Conservation (phyloP, 1,140 invertebrate species). For the Drosophila rhopaloa region DNA sequence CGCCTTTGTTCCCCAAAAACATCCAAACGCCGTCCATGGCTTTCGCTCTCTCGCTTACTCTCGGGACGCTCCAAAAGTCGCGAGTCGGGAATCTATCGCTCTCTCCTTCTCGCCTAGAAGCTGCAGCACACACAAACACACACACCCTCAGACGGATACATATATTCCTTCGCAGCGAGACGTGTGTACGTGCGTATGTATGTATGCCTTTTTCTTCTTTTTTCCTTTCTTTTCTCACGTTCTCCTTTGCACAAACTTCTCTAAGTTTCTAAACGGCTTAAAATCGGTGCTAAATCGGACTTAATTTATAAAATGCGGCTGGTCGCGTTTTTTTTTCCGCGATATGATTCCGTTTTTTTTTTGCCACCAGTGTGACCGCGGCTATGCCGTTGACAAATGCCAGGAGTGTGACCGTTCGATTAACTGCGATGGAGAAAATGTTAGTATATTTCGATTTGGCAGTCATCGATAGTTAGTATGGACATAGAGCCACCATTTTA, state of each 20-base stretch:
- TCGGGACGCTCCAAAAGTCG: slow-evolving; percentile 10
- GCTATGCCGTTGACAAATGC: background rate
- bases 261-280: background rate
- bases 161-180: slow-evolving; percentile 68
- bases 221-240: background rate
- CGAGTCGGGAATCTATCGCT: slow-evolving; percentile 9
- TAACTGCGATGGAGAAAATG: too few relatives aligned
- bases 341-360: slow-evolving; percentile 33
- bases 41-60: slow-evolving; percentile 9
- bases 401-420: background rate
- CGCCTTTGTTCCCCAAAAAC: slow-evolving; percentile 65
- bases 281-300: slow-evolving; percentile 6
- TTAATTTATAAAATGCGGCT: slow-evolving; percentile 33
- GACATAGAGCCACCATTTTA: too few relatives aligned
- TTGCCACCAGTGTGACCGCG: slow-evolving; percentile 16
- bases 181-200: slow-evolving; percentile 63
- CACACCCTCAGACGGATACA: slow-evolving; percentile 57
- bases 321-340: slow-evolving; percentile 39
- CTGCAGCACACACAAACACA: slow-evolving; percentile 47
- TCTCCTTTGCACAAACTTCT: slow-evolving; percentile 15
- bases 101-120: slow-evolving; percentile 49
- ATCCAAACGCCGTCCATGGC: slow-evolving; percentile 52
- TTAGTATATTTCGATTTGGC: too few relatives aligned
- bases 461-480: too few relatives aligned
- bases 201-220: slow-evolving; percentile 66